These are phyloP conservation scores for Aporrectodea caliginosa DNA, from an alignment of 1,140 invertebrate species.

Conservation along the genomic window DNA sequence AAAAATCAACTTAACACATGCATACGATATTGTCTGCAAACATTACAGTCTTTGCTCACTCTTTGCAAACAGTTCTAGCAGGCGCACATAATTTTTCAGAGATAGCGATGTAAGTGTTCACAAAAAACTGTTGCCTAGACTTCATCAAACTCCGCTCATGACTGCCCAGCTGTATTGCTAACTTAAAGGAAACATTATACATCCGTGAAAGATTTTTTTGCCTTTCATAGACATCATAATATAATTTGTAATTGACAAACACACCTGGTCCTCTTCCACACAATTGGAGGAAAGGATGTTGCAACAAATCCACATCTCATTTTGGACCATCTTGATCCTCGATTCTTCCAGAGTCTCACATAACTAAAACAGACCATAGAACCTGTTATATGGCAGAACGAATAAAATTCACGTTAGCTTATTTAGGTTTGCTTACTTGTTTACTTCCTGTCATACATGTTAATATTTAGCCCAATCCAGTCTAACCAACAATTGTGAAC, in stretches of 20 bases:
- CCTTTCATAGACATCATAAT: background rate
- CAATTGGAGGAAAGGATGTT: background rate
- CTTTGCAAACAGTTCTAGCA: too few relatives aligned
- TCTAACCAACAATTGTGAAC: too few relatives aligned
- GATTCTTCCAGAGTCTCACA: background rate
- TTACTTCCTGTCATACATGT: too few relatives aligned
- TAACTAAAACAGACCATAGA: background rate
- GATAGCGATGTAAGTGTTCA: background rate
- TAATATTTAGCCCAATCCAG: too few relatives aligned
- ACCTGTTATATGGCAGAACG: too few relatives aligned
- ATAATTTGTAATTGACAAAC: background rate
- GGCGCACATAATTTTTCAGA: background rate
- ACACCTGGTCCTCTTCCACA: background rate
- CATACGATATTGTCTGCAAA: background rate
- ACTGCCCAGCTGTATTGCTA: too few relatives aligned
- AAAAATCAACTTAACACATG: background rate
- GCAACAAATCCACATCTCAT: background rate
- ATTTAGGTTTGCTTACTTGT: too few relatives aligned
- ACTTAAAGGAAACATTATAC: too few relatives aligned
- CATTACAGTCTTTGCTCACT: too few relatives aligned
- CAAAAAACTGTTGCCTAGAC: background rate
- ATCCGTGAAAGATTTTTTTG: background rate
- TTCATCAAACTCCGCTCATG: too few relatives aligned
- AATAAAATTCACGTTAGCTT: too few relatives aligned
- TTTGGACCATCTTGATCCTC: background rate